Conservation (phyloP, 1,140 invertebrate species). For the Danaus plexippus region DNA sequence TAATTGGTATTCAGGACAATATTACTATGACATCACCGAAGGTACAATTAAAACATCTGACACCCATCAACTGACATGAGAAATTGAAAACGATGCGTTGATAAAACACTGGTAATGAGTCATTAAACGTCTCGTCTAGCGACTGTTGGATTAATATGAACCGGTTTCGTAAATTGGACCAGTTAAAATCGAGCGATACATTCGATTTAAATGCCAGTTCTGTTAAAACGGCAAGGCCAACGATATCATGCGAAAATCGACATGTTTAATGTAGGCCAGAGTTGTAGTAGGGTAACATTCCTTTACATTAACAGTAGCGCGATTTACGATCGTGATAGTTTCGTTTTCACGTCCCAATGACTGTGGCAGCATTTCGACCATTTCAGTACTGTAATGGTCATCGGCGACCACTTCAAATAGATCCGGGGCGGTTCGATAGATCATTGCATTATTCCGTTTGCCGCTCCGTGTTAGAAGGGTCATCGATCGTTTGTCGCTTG, state of each 20-base stretch:
- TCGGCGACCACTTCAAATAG: slow-evolving; percentile 40
- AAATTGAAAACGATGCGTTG: slow-evolving; percentile 7
- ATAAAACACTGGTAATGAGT: slow-evolving; percentile 34
- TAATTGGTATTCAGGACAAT: too few species aligned
- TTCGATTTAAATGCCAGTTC: slow-evolving; percentile 65
- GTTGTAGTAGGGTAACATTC: slow-evolving; percentile 52
- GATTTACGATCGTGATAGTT: slow-evolving; percentile 64
- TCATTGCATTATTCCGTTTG: slow-evolving; percentile 26
- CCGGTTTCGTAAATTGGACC: slow-evolving; percentile 53
- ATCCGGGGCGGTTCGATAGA: slow-evolving; percentile 47
- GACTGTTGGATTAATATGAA: slow-evolving; percentile 32
- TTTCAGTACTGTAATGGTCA: slow-evolving; percentile 42
- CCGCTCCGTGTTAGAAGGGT: too few species aligned
- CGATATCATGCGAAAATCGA: slow-evolving; percentile 65
- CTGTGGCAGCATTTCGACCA: slow-evolving; percentile 44
- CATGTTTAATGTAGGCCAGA: slow-evolving; percentile 63
- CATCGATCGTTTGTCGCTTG: slow-evolving; percentile 22
- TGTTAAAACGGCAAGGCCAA: slow-evolving; percentile 61
- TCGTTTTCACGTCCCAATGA: slow-evolving; percentile 63
- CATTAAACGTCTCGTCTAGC: slow-evolving; percentile 35
- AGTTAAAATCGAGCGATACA: slow-evolving; percentile 48
- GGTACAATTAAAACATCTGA: slow-evolving; percentile 8
- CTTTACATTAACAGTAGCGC: slow-evolving; percentile 58
- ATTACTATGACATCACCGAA: slow-evolving; percentile 6
- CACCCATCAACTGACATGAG: slow-evolving; percentile 5